phyloP scores from a whole-genome alignment of 92 coral and sea anemone species.

The Phymanthus crucifer region DNA sequence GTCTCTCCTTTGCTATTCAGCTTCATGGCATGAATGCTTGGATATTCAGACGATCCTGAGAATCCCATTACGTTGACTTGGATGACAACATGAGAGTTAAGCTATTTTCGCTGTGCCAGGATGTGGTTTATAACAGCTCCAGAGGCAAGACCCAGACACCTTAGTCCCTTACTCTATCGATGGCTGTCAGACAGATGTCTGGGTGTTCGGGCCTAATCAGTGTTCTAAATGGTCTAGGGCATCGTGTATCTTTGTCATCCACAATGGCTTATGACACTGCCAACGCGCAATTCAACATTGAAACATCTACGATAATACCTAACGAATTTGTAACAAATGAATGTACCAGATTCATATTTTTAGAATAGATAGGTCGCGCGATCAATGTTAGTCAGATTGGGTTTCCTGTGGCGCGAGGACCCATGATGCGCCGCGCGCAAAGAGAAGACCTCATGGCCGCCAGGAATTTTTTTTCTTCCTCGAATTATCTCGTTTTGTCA shows the following conservation, averaged over 20 bases:
- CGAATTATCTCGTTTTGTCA: too few species aligned
- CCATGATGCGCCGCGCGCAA: too few species aligned
- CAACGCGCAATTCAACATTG: conserved; percentile 5
- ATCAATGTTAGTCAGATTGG: too few species aligned
- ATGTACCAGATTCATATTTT: too few species aligned
- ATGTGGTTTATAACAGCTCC: conserved; percentile 3
- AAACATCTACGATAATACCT: conserved; percentile 2
- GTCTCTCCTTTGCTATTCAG: conserved; percentile 50
- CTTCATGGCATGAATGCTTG: conserved; percentile 48
- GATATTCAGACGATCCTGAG: conserved; percentile 44
- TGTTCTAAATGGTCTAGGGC: conserved; percentile 6
- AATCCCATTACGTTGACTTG: conserved; percentile 30
- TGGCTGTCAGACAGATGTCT: conserved; percentile 1
- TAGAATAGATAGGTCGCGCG: too few species aligned
- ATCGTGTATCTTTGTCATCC: conserved; percentile 5
- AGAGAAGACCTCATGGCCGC: too few species aligned
- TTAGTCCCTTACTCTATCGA: background rate
- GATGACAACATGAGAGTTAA: background rate
- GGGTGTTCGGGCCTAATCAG: conserved; percentile 4
- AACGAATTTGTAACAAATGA: conserved; percentile 1
- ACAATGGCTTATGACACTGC: conserved; percentile 3
- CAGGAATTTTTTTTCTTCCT: too few species aligned
- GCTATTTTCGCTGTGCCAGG: background rate
- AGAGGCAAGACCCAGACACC: conserved; percentile 5
- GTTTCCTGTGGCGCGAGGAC: too few species aligned